Percentiles rank a stretch among this genome's conserved stretches.
These are phyloP conservation scores for Rhagoletis zephyria DNA, from an alignment of 1,140 invertebrate species.

Conservation along the genomic window DNA sequence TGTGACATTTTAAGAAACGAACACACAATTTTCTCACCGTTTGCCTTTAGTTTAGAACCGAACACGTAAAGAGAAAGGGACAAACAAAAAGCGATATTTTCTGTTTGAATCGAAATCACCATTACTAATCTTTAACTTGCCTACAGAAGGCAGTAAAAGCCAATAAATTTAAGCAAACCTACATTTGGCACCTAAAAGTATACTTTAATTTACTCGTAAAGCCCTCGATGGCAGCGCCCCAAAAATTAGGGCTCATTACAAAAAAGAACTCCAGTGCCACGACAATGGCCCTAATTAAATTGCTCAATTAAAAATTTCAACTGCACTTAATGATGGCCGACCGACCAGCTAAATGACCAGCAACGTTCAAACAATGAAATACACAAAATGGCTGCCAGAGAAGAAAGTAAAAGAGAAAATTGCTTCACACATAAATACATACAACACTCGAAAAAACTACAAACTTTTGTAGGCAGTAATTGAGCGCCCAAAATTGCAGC, in stretches of 20 bases:
- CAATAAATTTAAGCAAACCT: too few relatives aligned
- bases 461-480: neutral
- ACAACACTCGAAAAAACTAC: neutral
- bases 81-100: too few relatives aligned
- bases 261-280: neutral
- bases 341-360: neutral
- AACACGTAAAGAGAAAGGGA: too few relatives aligned
- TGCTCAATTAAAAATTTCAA: neutral
- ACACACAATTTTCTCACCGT: too few relatives aligned
- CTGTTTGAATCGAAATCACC: too few relatives aligned
- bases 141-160: too few relatives aligned
- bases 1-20: too few relatives aligned
- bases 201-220: neutral
- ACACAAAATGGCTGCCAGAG: neutral
- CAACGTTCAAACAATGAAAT: neutral
- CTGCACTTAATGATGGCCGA: conserved; percentile 31
- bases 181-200: neutral
- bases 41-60: too few relatives aligned
- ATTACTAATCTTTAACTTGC: too few relatives aligned
- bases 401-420: neutral
- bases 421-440: neutral
- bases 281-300: conserved; percentile 9
- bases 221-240: neutral
- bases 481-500: neutral
- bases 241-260: neutral